Evolutionary conservation across 2,888 invertebrate genomes (phyloP).

Genomic region (Labia minor): DNA sequence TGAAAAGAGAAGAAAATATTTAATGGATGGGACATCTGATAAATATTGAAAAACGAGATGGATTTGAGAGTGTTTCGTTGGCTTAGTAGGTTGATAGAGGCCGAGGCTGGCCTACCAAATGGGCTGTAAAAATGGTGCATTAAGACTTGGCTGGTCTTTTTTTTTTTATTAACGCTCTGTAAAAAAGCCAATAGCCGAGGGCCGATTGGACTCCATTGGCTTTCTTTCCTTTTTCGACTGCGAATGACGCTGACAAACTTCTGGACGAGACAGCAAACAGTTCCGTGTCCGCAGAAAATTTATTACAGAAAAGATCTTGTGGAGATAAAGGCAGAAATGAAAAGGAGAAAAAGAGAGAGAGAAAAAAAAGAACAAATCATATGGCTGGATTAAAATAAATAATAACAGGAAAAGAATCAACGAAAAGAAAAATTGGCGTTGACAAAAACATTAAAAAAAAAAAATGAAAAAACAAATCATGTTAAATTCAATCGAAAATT

Average conservation of each 20-base stretch:
- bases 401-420: too few relatives aligned
- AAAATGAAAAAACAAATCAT: too few relatives aligned
- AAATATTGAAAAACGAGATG: neutral
- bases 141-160: neutral
- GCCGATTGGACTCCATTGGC: neutral
- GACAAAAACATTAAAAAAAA: too few relatives aligned
- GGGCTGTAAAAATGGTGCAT: conserved; percentile 13
- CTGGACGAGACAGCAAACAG: conserved; percentile 13
- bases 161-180: conserved; percentile 4
- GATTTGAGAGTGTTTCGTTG: too few relatives aligned
- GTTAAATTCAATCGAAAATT: too few relatives aligned
- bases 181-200: conserved; percentile 13
- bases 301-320: neutral
- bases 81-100: neutral
- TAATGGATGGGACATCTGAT: neutral
- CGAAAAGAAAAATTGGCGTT: too few relatives aligned
- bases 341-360: neutral
- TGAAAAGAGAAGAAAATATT: neutral
- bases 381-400: too few relatives aligned
- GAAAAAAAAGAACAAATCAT: neutral
- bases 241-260: conserved; percentile 13
- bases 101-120: neutral
- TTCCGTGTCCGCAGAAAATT: neutral
- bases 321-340: conserved; percentile 1
- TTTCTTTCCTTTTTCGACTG: neutral